Evolutionary conservation across 2,113 vertebrate species (phyloP).

Genomic region (Peucedramus taeniatus): DNA sequence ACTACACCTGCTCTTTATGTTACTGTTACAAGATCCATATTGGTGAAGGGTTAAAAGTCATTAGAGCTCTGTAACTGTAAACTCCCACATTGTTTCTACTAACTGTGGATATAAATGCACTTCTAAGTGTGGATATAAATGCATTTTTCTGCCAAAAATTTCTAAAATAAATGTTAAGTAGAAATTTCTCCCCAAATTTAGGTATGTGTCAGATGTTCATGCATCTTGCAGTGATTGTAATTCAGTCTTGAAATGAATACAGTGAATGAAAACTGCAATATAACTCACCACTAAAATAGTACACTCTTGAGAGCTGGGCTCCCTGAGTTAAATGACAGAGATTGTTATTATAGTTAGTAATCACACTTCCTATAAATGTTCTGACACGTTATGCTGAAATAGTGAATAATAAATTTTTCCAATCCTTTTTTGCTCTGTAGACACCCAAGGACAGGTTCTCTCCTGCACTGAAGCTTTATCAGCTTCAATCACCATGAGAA

Average conservation of each 20-base stretch:
- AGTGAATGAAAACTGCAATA: not conserved
- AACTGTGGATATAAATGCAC: not conserved
- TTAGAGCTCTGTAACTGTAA: not conserved
- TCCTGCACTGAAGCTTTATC: not conserved
- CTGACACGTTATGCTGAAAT: not conserved
- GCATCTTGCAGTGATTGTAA: slow-evolving; percentile 14
- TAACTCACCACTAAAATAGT: not conserved
- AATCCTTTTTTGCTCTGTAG: not conserved
- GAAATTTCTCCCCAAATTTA: not conserved
- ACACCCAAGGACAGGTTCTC: not conserved
- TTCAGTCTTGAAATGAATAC: not conserved
- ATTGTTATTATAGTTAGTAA: not conserved
- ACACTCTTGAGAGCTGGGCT: not conserved
- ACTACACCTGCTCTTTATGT: not conserved
- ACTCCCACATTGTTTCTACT: not conserved
- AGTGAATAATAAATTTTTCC: not conserved
- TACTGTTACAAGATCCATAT: not conserved
- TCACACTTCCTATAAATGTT: not conserved
- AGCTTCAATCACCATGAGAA: not conserved
- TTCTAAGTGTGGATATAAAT: not conserved
- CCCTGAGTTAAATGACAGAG: not conserved
- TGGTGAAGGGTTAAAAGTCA: not conserved
- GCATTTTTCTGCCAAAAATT: not conserved
- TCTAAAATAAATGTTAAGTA: not conserved
- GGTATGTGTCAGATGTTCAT: not conserved